phyloP scores from a whole-genome alignment of 2,888 invertebrate species.

The Noctuana brunneofusca region DNA sequence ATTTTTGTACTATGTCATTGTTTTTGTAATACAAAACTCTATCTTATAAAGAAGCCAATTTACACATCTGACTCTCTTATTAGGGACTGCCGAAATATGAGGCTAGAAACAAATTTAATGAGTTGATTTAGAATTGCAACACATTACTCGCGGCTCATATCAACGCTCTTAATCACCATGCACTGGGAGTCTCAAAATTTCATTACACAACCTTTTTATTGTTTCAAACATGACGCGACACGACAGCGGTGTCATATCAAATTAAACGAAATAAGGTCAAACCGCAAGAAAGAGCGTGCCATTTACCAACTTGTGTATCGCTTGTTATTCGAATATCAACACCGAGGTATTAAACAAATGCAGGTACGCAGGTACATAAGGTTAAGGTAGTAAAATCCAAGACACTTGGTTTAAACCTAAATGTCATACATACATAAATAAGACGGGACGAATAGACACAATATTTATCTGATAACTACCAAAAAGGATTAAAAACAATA shows the following conservation, averaged over 20 bases:
- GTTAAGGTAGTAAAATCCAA: too few species aligned
- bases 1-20: too few species aligned
- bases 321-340: conserved; percentile 16
- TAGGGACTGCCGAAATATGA: not conserved
- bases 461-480: too few species aligned
- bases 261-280: conserved; percentile 34
- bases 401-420: too few species aligned
- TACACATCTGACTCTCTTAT: too few species aligned
- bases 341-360: conserved; percentile 2
- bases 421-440: too few species aligned
- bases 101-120: not conserved
- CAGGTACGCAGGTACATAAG: too few species aligned
- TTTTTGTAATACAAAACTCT: too few species aligned
- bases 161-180: conserved; percentile 4
- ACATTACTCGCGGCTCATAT: conserved; percentile 2
- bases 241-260: conserved; percentile 34
- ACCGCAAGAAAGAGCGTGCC: conserved; percentile 29
- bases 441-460: too few species aligned
- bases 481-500: too few species aligned
- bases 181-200: conserved; percentile 13
- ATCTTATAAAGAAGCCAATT: too few species aligned
- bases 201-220: conserved; percentile 34
- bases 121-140: not conserved
- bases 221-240: conserved; percentile 27
- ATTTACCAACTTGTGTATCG: conserved; percentile 24